These are phyloP conservation scores for Neoitamus cyanurus DNA, from an alignment of 2,888 invertebrate species.

Conservation along the genomic window DNA sequence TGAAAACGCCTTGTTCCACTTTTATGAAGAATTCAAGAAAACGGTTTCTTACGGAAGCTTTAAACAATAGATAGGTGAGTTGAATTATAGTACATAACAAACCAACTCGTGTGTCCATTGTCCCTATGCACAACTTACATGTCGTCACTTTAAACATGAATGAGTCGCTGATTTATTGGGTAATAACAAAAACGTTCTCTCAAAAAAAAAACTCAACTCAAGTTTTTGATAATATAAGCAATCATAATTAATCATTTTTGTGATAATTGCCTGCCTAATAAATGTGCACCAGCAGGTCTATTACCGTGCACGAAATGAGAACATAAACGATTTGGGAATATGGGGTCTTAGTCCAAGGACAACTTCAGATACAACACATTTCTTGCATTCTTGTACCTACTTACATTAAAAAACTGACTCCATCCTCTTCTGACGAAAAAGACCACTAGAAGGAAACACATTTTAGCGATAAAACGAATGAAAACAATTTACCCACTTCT, in stretches of 20 bases:
- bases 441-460: background rate
- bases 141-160: no score
- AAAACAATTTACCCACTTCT: constrained; percentile 5
- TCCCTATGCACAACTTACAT: no score
- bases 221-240: background rate
- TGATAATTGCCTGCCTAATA: background rate
- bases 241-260: background rate
- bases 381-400: background rate
- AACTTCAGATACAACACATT: background rate
- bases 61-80: no score
- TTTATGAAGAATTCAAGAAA: no score
- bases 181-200: no score
- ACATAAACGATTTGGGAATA: background rate
- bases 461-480: background rate
- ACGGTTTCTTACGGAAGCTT: no score
- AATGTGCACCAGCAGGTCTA: background rate
- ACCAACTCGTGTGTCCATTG: no score
- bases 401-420: background rate
- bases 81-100: no score
- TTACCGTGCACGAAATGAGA: background rate
- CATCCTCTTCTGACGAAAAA: background rate
- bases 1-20: no score
- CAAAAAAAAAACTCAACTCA: background rate
- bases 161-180: no score
- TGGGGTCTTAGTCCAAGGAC: background rate